Base-by-base conservation (phyloP, 2,113 vertebrate genomes). In the Chloebia gouldiae region DNA sequence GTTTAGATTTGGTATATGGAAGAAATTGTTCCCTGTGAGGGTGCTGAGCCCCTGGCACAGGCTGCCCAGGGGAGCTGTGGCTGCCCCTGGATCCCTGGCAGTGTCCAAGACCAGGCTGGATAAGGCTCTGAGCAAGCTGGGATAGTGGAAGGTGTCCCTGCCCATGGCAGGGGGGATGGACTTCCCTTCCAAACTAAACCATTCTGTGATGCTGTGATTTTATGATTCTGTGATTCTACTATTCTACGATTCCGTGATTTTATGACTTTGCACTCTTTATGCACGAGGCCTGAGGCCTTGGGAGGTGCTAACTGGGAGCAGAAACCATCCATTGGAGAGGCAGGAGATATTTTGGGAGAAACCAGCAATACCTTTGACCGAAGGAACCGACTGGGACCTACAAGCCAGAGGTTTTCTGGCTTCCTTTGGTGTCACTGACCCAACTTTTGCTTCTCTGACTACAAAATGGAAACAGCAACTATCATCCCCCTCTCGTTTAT, bases 1-100 rank as follows among this genome's bases (percentile, higher is more conserved):
- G 17, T 0, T 82, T 23, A 27, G n/a, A 27, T 47, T 9, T 21
- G 35, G 5, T 54, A 23, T 49, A 0, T 2, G 5, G 30, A 35
- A 49, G 47, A 35, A 54, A 28, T 31, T 16, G 0, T 69, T 82
- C 11, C 40, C 47, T 61, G 35, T 6, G 12, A 42, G 17, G 11
- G 6, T 59, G 53, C 0, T 0, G 33, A 60, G 45, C 23, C 13
- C 15, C 44, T 73, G 77, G 51, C 19, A 59, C 31, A 66, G 68
- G 27, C 0, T 88, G 0, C 0, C 23, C 37, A 51, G 45, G 73
- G 44, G 9, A 66, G 19, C 44, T 81, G 51, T 45, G 37, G 13
- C 37, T 81, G 60, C 39, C 6, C 15, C 39, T n/a, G n/a, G n/a
- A 21, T 45, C 33, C 61, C 53, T 66, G 69, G 11, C 0, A 88